phyloP scores from a whole-genome alignment of 2,113 vertebrate genomes.

The Callopanchax toddi region DNA sequence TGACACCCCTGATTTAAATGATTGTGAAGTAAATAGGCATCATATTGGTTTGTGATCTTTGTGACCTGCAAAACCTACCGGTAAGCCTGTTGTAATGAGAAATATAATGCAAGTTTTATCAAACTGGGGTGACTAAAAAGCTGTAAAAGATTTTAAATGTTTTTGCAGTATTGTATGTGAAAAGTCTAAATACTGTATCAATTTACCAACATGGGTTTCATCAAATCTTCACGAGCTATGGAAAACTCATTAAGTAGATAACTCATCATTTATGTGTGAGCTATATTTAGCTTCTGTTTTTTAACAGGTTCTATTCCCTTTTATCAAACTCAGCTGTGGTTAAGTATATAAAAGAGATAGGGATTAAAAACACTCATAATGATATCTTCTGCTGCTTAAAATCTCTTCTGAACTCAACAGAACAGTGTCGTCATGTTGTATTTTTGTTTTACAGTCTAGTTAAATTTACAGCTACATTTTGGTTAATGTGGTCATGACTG shows the following conservation, averaged over 20 bases:
- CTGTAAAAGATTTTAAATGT: too few relatives aligned
- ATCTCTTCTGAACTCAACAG: not conserved
- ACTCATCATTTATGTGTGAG: not conserved
- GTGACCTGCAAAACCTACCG: not conserved
- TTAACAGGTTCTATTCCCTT: too few relatives aligned
- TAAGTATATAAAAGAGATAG: not conserved
- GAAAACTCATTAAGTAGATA: not conserved
- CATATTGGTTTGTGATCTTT: not conserved
- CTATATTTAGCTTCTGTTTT: not conserved
- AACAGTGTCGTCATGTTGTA: not conserved
- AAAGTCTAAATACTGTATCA: too few relatives aligned
- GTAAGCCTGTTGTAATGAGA: not conserved
- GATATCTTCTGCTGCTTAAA: not conserved
- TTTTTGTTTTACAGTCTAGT: not conserved
- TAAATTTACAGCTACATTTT: not conserved
- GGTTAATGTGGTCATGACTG: not conserved
- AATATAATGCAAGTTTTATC: too few relatives aligned
- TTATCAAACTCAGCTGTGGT: too few relatives aligned
- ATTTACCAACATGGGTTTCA: too few relatives aligned
- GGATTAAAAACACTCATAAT: not conserved
- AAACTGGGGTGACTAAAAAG: too few relatives aligned
- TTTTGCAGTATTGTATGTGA: too few relatives aligned
- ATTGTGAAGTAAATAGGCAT: not conserved
- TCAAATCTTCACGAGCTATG: not conserved
- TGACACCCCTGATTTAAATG: not conserved